Evolutionary conservation across 2,888 invertebrate species (phyloP).

Genomic region (Oligia strigilis): DNA sequence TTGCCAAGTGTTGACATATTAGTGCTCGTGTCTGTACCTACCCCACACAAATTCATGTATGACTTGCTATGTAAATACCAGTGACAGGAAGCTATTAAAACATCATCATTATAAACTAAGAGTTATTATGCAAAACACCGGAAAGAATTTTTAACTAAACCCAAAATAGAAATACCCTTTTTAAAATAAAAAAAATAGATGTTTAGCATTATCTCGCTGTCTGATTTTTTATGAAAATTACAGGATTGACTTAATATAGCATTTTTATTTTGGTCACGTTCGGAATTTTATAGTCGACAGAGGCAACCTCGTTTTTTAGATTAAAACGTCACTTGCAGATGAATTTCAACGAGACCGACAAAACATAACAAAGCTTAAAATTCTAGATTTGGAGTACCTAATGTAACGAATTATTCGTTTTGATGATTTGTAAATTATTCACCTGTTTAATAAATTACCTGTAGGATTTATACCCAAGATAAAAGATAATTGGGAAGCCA

Average conservation of each 20-base stretch:
- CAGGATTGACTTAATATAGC: slow-evolving; percentile 65
- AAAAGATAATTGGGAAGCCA: background rate
- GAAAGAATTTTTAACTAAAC: slow-evolving; percentile 3
- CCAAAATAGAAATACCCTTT: slow-evolving; percentile 4
- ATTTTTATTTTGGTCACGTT: slow-evolving; percentile 85
- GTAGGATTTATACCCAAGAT: background rate
- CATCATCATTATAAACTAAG: no score
- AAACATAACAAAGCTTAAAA: slow-evolving; percentile 56
- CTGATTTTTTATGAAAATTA: slow-evolving; percentile 53
- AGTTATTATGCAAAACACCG: background rate
- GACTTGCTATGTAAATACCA: no score
- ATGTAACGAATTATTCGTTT: background rate
- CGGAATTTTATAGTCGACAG: slow-evolving; percentile 79
- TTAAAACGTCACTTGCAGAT: slow-evolving; percentile 87
- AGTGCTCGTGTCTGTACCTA: no score
- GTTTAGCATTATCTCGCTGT: slow-evolving; percentile 43
- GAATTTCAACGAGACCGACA: slow-evolving; percentile 77
- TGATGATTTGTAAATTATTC: background rate
- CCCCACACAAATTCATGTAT: no score
- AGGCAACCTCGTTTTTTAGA: slow-evolving; percentile 77
- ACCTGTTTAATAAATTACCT: background rate
- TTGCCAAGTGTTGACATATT: no score
- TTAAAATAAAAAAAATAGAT: slow-evolving; percentile 26
- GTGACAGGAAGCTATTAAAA: no score
- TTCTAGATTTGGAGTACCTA: background rate